Base-by-base conservation (phyloP, 2,113 vertebrate species). In the Pteruthius melanotis region DNA sequence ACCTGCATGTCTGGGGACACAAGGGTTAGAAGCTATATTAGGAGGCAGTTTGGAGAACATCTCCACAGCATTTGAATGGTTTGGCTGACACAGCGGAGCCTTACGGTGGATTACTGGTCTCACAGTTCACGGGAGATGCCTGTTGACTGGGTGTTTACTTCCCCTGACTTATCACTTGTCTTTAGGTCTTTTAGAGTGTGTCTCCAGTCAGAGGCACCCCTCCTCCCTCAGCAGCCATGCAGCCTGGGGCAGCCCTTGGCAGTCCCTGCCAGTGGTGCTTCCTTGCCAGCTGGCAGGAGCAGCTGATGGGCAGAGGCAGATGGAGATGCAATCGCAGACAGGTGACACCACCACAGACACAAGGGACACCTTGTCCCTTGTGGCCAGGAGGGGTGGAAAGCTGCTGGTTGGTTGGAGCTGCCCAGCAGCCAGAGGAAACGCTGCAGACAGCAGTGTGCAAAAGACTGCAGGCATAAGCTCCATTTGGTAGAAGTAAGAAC, bases 21-120 rank as follows among this genome's bases (percentile, higher is more conserved):
- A 30, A 5, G 26, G 19, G 9, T 27, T 84, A 77, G 65, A 75
- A 68, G 19, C 37, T 72, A 15, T 27, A 30, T 15, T 28, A 65
- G 40, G 26, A 83, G 33, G 35, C 40, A 42, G 27, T 64, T 61
- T 80, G n/a, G 39, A 86, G 47, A 86, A 83, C 33, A 60, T 30
- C n/a, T 76, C 42, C 50, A n/a, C 21, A 57, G 40, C 35, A 75
- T 64, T 31, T 52, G 52, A 79, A 75, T 7, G 18, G 30, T 44
- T 75, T 79, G 61, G 30, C 57, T 68, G 53, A 60, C 10, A 42
- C 47, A 53, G 9, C 0, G 1, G 24, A 56, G 18, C 22, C 0
- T 0, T 26, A 23, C 0, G 0, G 26, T 42, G 27, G 7, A 72
- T 66, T 83, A 50, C 20, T 40, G 30, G 24, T 16, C 53, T 56